Base-by-base conservation (phyloP, 1,140 invertebrate species). In the Euwallacea similis region DNA sequence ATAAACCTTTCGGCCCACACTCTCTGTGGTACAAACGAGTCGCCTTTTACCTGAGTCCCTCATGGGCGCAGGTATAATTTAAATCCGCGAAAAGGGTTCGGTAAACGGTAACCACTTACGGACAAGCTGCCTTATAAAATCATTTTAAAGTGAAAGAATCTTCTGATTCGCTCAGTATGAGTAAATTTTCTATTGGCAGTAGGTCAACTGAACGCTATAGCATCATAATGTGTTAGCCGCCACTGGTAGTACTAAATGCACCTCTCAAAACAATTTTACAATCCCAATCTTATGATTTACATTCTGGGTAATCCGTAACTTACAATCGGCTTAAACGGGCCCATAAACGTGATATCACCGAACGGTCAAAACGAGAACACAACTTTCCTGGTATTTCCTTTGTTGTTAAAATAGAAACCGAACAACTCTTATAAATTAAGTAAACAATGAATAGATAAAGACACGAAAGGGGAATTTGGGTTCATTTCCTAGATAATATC, bases 251-350 rank as follows among this genome's bases (percentile, higher is more conserved):
- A 67, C 65, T 56, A 67, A 68, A 68, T 63, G 59, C 67, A 42
- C 13, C 46, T 53, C 21, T 64, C 53, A 65, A 16, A 50, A 54
- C 58, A 69, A 46, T 54, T 10, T 56, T 43, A 59, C 69, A 62
- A 70, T 70, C 61, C 46, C 56, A 70, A 70, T 70, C 69, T 56
- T 70, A 64, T 70, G 69, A 70, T 70, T 70, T 70, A 70, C 69
- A 64, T 64, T 70, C 55, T 44, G 7, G 46, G 50, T 70, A 70
- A 69, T 70, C 61, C 55, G 50, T 55, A 70, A 70, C 61, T 70
- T 70, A 70, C 69, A 64, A 64, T 70, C 69, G 54, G 53, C 69
- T 70, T 70, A 64, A 64, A 65, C 56, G 69, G 61, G 21, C 21
- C 21, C 21, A 33, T 33, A 33, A 33, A 33, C 21, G 21, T 33